Conservation (phyloP, 2,113 vertebrate species). For the Setophaga kirtlandii region DNA sequence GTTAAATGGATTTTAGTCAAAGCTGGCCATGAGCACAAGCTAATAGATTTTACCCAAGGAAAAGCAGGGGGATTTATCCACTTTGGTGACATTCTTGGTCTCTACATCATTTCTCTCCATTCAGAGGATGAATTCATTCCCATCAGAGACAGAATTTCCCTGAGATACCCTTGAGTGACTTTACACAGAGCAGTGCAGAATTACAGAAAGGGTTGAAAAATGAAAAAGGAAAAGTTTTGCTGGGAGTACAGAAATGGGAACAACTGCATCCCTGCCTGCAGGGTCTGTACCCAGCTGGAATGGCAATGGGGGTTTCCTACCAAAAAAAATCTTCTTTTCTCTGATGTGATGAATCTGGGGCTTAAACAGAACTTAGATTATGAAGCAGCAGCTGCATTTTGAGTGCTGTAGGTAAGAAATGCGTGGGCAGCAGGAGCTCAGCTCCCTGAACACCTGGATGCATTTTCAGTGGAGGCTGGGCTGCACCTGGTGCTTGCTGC, state of each 20-base stretch:
- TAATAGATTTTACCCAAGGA: not conserved
- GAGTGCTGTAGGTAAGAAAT: not conserved
- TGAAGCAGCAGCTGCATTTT: not conserved
- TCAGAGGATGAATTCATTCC: not conserved
- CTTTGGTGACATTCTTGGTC: not conserved
- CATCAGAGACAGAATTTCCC: not conserved
- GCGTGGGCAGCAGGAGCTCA: not conserved
- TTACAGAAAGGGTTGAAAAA: not conserved
- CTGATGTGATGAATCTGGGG: not conserved
- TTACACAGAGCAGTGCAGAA: not conserved
- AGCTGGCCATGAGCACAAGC: not conserved
- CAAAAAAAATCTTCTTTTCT: not conserved
- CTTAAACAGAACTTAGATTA: not conserved
- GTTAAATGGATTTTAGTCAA: not conserved
- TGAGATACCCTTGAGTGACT: not conserved
- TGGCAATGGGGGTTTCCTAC: not conserved
- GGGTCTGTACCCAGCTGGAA: fast-evolving
- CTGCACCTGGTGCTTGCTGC: not conserved
- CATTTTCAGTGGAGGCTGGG: not conserved
- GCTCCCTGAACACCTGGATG: not conserved
- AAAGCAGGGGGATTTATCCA: not conserved
- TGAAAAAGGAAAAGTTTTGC: not conserved
- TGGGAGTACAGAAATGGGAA: not conserved
- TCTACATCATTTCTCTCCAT: not conserved
- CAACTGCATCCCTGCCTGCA: not conserved